Base-by-base conservation (phyloP, 2,113 vertebrate genomes). In the Oryzias celebensis region DNA sequence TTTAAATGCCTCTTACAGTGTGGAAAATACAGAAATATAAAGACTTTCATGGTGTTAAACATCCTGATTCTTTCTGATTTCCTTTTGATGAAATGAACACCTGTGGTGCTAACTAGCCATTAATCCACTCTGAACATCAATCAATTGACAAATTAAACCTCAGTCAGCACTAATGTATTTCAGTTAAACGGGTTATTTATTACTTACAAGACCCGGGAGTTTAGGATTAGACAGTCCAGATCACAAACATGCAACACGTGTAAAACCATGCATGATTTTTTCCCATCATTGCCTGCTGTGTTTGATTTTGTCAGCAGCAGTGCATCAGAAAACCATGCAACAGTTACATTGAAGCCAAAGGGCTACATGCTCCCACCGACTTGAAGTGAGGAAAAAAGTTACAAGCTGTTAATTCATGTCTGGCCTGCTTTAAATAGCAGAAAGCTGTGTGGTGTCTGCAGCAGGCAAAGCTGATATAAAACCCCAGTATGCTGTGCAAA, bases 341-440 rank as follows among this genome's bases (percentile, higher is more conserved):
- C 58, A 28, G n/a, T 62, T 44, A 41, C 66, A 58, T 54, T 1
- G 8, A 55, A 60, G 68, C 67, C 62, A 57, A 28, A 60, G 47
- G 8, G 23, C 24, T 17, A 14, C 36, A 43, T 22, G 15, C 24
- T 49, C 42, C 63, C 18, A 16, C 7, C 62, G 18, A 10, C 43
- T 45, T 60, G 36, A 51, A 81, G 72, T 0, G 17, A 57, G 12
- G 36, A 80, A 46, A 56, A 72, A 73, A 48, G 22, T 48, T 73
- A 53, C 36, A 45, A 54, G 60, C 53, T n/a, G 44, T 52, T 83
- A 72, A 72, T 86, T 71, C 68, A 80, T 60, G 23, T 76, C 57
- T 48, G 58, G 47, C 53, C 45, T 3, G 70, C 76, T 78, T 62
- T 55, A 59, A 73, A 89, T 56, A 74, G 52, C 36, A 24, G 41